Base-by-base conservation (phyloP, 2,113 vertebrate species). In the Sterrhoptilus dennistouni region DNA sequence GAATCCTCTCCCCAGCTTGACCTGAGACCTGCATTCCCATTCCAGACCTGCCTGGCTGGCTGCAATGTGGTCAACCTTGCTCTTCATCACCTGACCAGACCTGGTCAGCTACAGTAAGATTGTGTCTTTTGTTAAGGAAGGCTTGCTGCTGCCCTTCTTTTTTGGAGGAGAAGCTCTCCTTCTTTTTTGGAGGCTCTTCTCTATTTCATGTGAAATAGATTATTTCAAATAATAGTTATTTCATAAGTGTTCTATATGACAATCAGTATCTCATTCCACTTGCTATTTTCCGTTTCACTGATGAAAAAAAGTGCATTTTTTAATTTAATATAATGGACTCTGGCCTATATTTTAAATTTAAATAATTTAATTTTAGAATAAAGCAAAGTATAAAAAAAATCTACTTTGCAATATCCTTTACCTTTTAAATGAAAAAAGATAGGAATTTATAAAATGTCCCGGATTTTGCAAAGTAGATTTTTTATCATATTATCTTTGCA, bases 11-110 rank as follows among this genome's bases (percentile, higher is more conserved):
- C 6, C 15, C 15, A 6, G 15, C 11, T 28, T 74, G 33, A 14
- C 10, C 15, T 47, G 35, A 29, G 29, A 28, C 18, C 8, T 29
- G 3, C 18, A 31, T 42, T 60, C 25, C n/a, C 0, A 2, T 3
- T 8, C 4, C 0, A 11, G 27, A 40, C 13, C 18, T 70, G 45
- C 23, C 27, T 35, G 50, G 5, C 14, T 50, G 23, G 11, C 8
- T 75, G 45, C 9, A 10, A 18, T 31, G 16, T 17, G 16, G 21
- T 8, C 36, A 53, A 0, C 15, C 14, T n/a, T 35, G 5, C 4
- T 24, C 42, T 13, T 27, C 1, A 5, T 31, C 49, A 36, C 5
- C 14, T 11, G 1, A 8, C 33, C 52, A 31, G 12, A 50, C 36
- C 16, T 66, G 7, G 15, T 52, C 1, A 11, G 9, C 8, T 25